Percentiles rank a stretch among this genome's conserved stretches.
These are phyloP conservation scores for Schizothorax lantsangensis DNA, from an alignment of 2,797 vertebrate genomes.

Conservation along the genomic window DNA sequence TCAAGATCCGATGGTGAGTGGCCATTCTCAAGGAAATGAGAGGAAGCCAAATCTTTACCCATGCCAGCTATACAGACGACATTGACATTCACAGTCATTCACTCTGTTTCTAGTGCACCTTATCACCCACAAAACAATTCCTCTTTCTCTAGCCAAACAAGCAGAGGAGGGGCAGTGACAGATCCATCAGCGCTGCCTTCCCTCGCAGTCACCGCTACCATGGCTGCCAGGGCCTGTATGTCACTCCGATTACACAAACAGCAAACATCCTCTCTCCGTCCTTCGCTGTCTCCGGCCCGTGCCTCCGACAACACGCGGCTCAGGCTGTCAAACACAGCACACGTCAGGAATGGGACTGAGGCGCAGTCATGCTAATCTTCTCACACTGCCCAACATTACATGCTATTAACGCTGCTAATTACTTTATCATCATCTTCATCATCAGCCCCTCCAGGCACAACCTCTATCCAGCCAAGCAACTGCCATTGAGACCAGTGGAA, in stretches of 20 bases:
- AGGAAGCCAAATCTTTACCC: not conserved
- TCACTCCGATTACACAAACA: constrained; percentile 59
- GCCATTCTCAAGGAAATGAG: not conserved
- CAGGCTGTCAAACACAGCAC: constrained; percentile 36
- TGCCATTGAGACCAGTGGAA: not conserved
- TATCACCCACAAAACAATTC: not conserved
- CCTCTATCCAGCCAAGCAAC: not conserved
- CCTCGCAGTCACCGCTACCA: constrained; percentile 47
- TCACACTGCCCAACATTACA: constrained; percentile 46
- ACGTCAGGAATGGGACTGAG: constrained; percentile 48
- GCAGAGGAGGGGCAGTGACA: constrained; percentile 49
- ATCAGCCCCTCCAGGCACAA: not conserved
- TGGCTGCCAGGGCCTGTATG: constrained; percentile 45
- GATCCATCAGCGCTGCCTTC: constrained; percentile 56
- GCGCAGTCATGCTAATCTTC: constrained; percentile 19
- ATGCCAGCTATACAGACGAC: not conserved
- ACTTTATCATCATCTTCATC: constrained; percentile 31
- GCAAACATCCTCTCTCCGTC: constrained; percentile 45
- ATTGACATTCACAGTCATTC: not conserved
- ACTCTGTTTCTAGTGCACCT: not conserved
- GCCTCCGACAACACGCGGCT: not conserved
- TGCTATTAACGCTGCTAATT: constrained; percentile 60
- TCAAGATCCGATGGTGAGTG: not conserved
- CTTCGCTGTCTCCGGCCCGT: not conserved
- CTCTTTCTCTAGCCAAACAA: constrained; percentile 19